These are phyloP conservation scores for Cynopterus sphinx DNA, from an alignment of 2,797 vertebrate species.

Conservation along the genomic window DNA sequence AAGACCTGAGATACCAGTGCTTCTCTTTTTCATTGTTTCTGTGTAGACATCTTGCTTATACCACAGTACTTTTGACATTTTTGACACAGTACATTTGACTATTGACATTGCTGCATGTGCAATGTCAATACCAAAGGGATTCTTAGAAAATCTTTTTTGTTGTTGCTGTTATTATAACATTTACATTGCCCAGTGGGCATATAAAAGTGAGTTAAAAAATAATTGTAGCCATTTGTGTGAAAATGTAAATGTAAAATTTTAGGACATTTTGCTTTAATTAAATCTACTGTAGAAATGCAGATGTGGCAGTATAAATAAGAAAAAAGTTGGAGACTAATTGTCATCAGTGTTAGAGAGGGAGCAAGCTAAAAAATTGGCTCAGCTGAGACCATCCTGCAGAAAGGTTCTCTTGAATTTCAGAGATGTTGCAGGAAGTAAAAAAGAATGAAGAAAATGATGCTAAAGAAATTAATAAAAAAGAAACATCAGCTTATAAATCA, in stretches of 20 bases:
- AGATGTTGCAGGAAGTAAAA: background rate
- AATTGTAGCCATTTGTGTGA: background rate
- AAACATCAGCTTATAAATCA: background rate
- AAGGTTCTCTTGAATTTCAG: background rate
- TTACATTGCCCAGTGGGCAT: background rate
- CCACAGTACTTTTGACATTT: background rate
- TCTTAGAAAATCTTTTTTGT: background rate
- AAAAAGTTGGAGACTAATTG: background rate
- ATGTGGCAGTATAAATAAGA: background rate
- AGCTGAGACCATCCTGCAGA: background rate
- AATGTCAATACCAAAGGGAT: background rate
- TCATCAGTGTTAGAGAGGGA: background rate
- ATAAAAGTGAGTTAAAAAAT: background rate
- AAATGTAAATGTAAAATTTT: conserved; percentile 16
- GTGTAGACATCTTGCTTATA: background rate
- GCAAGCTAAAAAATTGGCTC: background rate
- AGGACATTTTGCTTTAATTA: background rate
- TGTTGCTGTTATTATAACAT: background rate
- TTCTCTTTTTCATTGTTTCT: background rate
- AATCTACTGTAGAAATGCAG: background rate
- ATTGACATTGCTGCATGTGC: background rate
- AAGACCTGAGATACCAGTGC: background rate
- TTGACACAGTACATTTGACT: no score
- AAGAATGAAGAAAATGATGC: background rate
- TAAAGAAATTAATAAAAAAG: background rate